These are phyloP conservation scores for Hylaeus anthracinus DNA, from an alignment of 1,140 invertebrate species.

Conservation along the genomic window DNA sequence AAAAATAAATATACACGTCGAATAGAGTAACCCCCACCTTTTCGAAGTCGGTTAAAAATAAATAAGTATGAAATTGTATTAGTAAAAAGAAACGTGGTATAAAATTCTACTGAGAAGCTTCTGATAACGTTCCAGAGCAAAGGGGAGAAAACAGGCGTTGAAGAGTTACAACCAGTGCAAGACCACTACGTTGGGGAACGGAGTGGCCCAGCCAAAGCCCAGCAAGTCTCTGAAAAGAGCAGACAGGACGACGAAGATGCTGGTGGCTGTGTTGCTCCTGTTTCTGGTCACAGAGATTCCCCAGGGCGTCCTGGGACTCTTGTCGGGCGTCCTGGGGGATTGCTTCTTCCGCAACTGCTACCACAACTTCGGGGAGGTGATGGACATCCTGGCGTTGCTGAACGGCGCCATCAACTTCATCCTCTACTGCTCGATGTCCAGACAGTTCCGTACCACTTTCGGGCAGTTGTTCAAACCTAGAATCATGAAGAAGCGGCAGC, in stretches of 20 bases:
- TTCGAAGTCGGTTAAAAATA: too few relatives aligned
- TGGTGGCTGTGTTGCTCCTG: constrained; percentile 91
- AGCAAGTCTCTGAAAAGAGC: constrained; percentile 86
- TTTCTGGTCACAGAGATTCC: constrained; percentile 95
- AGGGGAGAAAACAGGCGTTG: constrained; percentile 85
- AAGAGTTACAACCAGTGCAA: constrained; percentile 82
- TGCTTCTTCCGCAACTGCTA: constrained; percentile 89
- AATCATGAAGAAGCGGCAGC: constrained; percentile 75
- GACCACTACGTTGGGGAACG: neutral
- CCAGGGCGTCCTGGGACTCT: constrained; percentile 88
- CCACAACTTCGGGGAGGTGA: constrained; percentile 91
- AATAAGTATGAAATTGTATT: too few relatives aligned
- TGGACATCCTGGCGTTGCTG: constrained; percentile 94
- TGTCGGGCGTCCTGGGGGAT: constrained; percentile 87
- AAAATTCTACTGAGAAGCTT: too few relatives aligned
- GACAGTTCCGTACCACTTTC: constrained; percentile 95
- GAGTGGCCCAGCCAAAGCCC: constrained; percentile 62
- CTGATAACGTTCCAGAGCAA: constrained; percentile 80
- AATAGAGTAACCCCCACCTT: too few relatives aligned
- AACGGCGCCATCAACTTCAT: constrained; percentile 97
- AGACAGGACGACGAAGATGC: constrained; percentile 94
- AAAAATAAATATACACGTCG: too few relatives aligned
- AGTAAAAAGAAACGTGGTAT: too few relatives aligned
- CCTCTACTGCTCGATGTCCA: constrained; percentile 96
- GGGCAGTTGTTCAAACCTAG: constrained; percentile 85